A percentile compares a stretch with the other conserved stretches of the same genome.
Conservation (phyloP, 2,797 vertebrate genomes). For the Macrochelys suwanniensis region DNA sequence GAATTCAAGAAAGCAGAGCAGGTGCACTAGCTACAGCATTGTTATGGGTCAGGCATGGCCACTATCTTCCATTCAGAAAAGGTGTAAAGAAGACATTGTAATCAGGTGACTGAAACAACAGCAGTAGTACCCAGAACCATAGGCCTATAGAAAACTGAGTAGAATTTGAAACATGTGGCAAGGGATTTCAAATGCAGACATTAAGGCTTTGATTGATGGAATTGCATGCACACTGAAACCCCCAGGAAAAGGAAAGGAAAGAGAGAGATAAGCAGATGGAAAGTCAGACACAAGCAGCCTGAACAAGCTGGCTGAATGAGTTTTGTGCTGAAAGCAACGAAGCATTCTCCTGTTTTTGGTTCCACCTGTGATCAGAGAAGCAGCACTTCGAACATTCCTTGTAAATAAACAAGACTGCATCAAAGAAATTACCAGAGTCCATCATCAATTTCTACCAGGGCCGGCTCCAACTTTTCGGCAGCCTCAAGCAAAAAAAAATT, state of each 20-base stretch:
- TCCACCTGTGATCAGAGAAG: background rate
- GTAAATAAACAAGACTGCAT: background rate
- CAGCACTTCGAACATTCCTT: background rate
- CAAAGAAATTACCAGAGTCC: background rate
- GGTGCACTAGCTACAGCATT: background rate
- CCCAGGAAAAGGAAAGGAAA: background rate
- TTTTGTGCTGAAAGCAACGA: background rate
- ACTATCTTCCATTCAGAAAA: background rate
- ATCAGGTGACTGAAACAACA: background rate
- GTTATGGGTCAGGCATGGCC: background rate
- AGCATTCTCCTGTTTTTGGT: background rate
- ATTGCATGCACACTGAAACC: background rate
- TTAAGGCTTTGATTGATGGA: background rate
- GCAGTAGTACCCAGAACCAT: background rate
- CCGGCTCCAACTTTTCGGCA: too few relatives aligned
- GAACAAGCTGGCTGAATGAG: background rate
- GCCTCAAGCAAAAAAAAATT: too few relatives aligned
- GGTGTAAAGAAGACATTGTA: background rate
- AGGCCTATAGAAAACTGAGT: background rate
- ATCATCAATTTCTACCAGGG: background rate
- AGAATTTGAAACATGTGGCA: background rate
- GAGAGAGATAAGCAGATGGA: background rate
- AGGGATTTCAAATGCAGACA: background rate
- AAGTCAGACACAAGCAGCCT: background rate
- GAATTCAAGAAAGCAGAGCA: background rate